Evolutionary conservation across 2,888 invertebrate genomes (phyloP).

Genomic region (Octodonta nipae): DNA sequence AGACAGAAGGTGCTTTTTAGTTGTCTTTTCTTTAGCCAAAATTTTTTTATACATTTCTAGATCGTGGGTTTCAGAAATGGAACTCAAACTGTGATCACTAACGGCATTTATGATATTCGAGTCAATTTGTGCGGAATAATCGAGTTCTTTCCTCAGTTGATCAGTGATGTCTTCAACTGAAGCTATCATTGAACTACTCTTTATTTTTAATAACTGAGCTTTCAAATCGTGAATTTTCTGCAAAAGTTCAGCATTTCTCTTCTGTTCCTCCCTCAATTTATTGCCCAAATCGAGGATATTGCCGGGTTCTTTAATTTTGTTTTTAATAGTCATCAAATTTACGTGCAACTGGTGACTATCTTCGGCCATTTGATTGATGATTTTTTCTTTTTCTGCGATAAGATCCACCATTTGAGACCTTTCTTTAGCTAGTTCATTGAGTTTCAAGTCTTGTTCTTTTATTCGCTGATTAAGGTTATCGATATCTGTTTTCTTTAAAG

Average conservation of each 20-base stretch:
- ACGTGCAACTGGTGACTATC: conserved; percentile 43
- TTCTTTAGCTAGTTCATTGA: conserved; percentile 39
- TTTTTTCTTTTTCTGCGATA: conserved; percentile 45
- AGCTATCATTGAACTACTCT: conserved; percentile 22
- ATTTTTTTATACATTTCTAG: conserved; percentile 32
- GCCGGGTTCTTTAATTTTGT: conserved; percentile 26
- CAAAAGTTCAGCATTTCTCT: conserved; percentile 32
- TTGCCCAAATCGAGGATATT: conserved; percentile 47
- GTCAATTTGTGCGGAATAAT: conserved; percentile 47
- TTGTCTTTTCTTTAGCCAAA: conserved; percentile 12
- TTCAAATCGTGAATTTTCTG: conserved; percentile 27
- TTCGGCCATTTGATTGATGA: conserved; percentile 45
- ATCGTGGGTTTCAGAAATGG: conserved; percentile 21
- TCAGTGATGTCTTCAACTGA: conserved; percentile 43
- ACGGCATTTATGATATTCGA: conserved; percentile 45
- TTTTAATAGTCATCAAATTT: conserved; percentile 39
- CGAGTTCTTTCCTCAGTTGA: conserved; percentile 44
- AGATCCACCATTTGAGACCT: conserved; percentile 43
- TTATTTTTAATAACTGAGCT: conserved; percentile 28
- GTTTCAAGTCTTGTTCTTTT: conserved; percentile 12
- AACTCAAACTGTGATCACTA: conserved; percentile 29
- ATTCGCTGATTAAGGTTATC: conserved; percentile 8
- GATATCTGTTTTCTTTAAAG: conserved; percentile 6
- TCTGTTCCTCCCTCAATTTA: conserved; percentile 42
- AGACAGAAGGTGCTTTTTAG: conserved; percentile 17